Conservation (phyloP, 2,113 vertebrate genomes). For the Macrotus californicus region DNA sequence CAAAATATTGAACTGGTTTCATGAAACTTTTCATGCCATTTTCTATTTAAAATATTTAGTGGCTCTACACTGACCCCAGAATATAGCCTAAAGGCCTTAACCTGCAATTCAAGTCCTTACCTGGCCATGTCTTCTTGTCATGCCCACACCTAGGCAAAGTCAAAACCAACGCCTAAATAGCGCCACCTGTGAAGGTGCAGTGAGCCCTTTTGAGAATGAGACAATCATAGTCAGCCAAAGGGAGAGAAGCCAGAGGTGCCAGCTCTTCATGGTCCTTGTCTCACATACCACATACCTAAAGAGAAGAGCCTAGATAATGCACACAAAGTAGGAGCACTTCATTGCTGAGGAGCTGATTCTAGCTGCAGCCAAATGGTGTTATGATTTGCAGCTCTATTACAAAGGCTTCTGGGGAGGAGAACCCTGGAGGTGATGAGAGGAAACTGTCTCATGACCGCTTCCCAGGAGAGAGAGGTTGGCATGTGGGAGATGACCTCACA, state of each 20-base stretch:
- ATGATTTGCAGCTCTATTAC: background rate
- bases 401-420: background rate
- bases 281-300: background rate
- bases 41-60: background rate
- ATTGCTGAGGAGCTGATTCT: background rate
- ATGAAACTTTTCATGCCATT: background rate
- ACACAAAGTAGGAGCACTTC: background rate
- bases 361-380: background rate
- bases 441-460: background rate
- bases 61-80: background rate
- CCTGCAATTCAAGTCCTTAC: background rate
- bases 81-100: background rate
- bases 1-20: background rate
- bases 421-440: background rate
- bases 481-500: no score
- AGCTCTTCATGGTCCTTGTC: background rate
- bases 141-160: background rate
- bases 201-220: background rate
- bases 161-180: background rate
- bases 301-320: background rate
- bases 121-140: no score
- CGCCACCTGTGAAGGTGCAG: background rate
- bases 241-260: background rate
- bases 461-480: background rate
- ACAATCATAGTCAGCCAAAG: background rate